A percentile compares a stretch with the other conserved stretches of the same genome.
These are phyloP conservation scores for Griposia aprilina DNA, from an alignment of 2,888 invertebrate genomes.

Conservation along the genomic window DNA sequence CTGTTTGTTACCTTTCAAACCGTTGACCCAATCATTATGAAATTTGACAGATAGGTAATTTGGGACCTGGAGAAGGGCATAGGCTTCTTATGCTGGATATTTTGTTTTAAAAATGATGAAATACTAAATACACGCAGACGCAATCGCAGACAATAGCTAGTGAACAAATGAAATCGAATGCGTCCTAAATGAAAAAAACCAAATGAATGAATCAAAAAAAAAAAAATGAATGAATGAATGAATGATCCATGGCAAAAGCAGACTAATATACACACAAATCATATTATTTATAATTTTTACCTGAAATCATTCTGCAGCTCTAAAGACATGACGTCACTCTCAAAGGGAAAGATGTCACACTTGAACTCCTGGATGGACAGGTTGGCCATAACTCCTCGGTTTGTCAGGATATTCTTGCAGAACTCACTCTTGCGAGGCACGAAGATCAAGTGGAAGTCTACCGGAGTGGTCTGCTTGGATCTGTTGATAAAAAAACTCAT, in stretches of 20 bases:
- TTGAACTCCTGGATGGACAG: constrained; percentile 95
- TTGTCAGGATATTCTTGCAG: constrained; percentile 96
- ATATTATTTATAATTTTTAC: constrained; percentile 80
- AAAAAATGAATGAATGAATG: no score
- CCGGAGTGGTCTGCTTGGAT: constrained; percentile 81
- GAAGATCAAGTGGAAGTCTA: constrained; percentile 97
- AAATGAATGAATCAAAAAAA: no score
- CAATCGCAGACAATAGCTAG: no score
- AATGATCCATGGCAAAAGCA: neutral
- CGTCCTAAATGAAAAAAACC: no score
- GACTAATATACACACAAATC: neutral
- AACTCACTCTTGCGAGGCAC: constrained; percentile 96
- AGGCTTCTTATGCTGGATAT: no score
- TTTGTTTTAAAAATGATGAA: no score
- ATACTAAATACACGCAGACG: no score
- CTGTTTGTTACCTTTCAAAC: neutral
- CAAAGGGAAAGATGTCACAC: constrained; percentile 97
- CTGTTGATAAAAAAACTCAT: constrained; percentile 64
- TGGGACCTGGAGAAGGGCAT: no score
- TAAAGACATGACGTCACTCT: constrained; percentile 97
- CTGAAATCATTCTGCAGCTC: constrained; percentile 95
- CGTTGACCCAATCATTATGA: neutral
- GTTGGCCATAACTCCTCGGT: constrained; percentile 94
- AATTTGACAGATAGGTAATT: neutral
- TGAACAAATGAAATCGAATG: no score